Conservation (phyloP, 2,888 invertebrate genomes). For the Oeneis ivallda region DNA sequence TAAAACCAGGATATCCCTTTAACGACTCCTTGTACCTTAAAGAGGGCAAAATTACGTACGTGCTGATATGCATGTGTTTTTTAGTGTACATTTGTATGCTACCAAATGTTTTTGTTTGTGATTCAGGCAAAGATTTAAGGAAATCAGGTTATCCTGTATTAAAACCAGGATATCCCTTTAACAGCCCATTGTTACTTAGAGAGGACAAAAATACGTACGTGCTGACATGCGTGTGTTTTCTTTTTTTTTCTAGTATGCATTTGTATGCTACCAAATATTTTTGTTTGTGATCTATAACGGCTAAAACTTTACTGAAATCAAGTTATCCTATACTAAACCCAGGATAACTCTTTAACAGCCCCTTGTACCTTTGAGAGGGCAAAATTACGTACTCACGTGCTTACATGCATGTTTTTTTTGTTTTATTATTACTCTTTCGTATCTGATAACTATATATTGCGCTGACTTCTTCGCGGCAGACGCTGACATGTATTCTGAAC, state of each 20-base stretch:
- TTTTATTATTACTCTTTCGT: neutral
- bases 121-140: neutral
- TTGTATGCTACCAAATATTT: too few species aligned
- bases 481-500: too few species aligned
- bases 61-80: conserved; percentile 6
- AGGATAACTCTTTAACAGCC: conserved; percentile 4
- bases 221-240: neutral
- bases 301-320: neutral
- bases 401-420: neutral
- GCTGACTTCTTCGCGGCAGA: too few species aligned
- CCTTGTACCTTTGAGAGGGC: conserved; percentile 31
- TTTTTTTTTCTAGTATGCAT: neutral
- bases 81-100: neutral
- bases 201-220: conserved; percentile 44
- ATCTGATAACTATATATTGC: neutral
- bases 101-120: neutral
- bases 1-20: neutral
- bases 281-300: too few species aligned
- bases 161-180: conserved; percentile 12
- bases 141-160: neutral
- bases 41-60: conserved; percentile 45
- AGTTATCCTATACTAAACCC: neutral
- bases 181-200: neutral
- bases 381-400: conserved; percentile 45
- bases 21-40: neutral